Evolutionary conservation across 2,797 vertebrate species (phyloP), one percentile per base, ranked within the genome.

Genomic region (Brotogeris chrysoptera): DNA sequence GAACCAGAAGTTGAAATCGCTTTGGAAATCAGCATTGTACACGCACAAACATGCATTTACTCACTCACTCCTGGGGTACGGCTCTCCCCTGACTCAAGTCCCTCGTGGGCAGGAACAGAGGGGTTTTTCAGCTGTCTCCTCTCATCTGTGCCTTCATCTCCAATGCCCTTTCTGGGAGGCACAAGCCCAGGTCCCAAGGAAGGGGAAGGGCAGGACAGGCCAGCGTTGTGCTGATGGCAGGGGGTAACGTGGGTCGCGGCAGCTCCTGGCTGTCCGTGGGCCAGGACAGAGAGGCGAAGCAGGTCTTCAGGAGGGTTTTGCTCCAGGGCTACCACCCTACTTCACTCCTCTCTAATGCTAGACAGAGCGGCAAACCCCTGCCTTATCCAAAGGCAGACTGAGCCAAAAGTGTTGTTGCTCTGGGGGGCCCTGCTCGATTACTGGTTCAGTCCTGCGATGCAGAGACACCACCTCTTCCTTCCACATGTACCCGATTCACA

Each of bases 161-260:
- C 72, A 46, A n/a, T 0, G 0, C 9, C 18, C 16, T 53, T 4
- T 32, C 44, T 7, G 1, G 28, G 23, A 69, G 44, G 46, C 30
- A 11, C 1, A 2, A 68, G 23, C 44, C 21, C 71, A 47, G 59
- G 47, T 92, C 72, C 53, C 0, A 3, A 21, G 5, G 16, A 13
- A 36, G 23, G 21, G 41, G 46, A 36, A 0, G 3, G 65, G 46
- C 32, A 60, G 60, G 20, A 30, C 38, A 74, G 20, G 76, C 8
- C 65, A 70, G 57, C 2, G 2, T 43, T 4, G 8, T 2, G 6
- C 23, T 19, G 39, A 43, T 39, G 64, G 59, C 53, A 38, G 28
- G 13, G 19, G 39, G 1, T 16, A 66, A 47, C 0, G 1, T 0
- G 13, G 13, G 16, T 19, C 1, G 0, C 3, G 11, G 41, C 1